Conservation (phyloP, 2,888 invertebrate species). For the Drosophila silvestris region DNA sequence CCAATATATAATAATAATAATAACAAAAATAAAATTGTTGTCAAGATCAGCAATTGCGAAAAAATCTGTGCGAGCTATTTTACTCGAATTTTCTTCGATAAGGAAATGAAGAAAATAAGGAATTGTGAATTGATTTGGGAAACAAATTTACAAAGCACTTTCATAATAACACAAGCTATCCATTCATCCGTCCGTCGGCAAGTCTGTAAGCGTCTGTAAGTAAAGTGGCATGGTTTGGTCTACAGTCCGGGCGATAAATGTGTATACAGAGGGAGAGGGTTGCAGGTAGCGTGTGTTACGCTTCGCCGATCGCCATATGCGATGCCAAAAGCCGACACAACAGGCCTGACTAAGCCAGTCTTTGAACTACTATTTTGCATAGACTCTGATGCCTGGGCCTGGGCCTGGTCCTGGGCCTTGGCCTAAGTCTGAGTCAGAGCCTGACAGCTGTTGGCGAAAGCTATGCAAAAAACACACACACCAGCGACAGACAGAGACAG, state of each 20-base stretch:
- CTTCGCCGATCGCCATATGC: constrained; percentile 25
- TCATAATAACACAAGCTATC: constrained; percentile 2
- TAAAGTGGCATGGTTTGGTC: constrained; percentile 12
- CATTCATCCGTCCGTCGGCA: no score
- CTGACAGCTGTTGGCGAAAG: constrained; percentile 60
- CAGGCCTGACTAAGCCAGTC: constrained; percentile 22
- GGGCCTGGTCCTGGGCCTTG: neutral
- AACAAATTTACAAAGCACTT: constrained; percentile 49
- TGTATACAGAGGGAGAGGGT: neutral
- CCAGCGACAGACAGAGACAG: neutral
- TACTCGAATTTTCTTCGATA: neutral
- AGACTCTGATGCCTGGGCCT: neutral
- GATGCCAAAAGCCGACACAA: constrained; percentile 23
- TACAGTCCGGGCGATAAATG: neutral
- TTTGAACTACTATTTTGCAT: constrained; percentile 55
- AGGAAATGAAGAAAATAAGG: neutral
- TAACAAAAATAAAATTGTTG: neutral
- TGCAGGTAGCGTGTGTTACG: constrained; percentile 51
- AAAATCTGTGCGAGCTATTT: neutral
- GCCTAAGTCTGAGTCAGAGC: constrained; percentile 5
- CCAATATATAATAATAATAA: no score
- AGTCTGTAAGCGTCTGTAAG: neutral
- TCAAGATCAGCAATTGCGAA: no score
- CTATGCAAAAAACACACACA: constrained; percentile 3
- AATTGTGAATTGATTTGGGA: constrained; percentile 65